Evolutionary conservation across 2,888 invertebrate species (phyloP).

Genomic region (Oscheius sp.): DNA sequence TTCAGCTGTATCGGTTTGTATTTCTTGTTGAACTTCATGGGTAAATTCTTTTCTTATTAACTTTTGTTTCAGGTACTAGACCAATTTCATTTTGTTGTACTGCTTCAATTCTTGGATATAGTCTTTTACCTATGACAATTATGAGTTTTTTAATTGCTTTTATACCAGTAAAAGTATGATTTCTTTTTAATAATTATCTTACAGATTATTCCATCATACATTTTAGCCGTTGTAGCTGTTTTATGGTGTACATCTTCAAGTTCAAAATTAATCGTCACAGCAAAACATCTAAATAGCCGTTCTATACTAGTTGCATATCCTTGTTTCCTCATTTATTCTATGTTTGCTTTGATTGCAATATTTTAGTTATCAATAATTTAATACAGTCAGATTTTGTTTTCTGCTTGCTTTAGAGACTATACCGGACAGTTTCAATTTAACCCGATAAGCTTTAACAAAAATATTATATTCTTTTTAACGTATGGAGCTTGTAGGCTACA

Average conservation of each 20-base stretch:
- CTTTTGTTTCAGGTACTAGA: conserved; percentile 43
- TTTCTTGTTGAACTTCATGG: conserved; percentile 71
- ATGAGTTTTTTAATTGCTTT: conserved; percentile 83
- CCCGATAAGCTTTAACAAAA: no score
- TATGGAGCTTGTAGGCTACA: not conserved
- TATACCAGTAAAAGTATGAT: conserved; percentile 77
- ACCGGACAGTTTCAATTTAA: no score
- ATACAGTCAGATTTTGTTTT: no score
- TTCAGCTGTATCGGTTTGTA: conserved; percentile 91
- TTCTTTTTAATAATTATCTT: conserved; percentile 24
- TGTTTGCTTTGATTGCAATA: conserved; percentile 88
- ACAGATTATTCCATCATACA: conserved; percentile 77
- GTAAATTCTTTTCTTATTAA: not conserved
- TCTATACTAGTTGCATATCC: conserved; percentile 84
- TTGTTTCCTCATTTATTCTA: conserved; percentile 88
- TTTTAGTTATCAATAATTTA: conserved; percentile 76
- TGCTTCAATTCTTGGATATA: conserved; percentile 88
- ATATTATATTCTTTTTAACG: no score
- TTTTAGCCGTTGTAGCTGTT: conserved; percentile 79
- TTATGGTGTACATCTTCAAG: conserved; percentile 91
- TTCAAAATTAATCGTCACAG: conserved; percentile 88
- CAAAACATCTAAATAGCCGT: conserved; percentile 75
- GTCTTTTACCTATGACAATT: conserved; percentile 89
- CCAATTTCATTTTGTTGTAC: conserved; percentile 83
- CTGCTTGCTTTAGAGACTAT: no score